A percentile compares a stretch with the other conserved stretches of the same genome.
Evolutionary conservation across 2,797 vertebrate species (phyloP).

Genomic region (Gallirallus australis): DNA sequence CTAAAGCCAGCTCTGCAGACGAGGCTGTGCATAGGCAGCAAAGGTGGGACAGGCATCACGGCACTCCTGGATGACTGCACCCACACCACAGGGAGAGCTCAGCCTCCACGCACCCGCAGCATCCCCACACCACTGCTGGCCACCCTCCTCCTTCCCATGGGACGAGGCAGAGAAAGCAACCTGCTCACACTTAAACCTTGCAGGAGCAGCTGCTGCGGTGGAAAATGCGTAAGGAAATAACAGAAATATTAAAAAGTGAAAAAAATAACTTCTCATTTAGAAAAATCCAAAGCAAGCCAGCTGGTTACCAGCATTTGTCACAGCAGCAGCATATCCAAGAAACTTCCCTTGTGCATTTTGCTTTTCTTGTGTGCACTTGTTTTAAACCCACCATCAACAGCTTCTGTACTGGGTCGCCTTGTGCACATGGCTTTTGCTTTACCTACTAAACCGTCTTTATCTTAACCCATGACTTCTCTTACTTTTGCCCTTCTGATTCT

Average conservation of each 20-base stretch:
- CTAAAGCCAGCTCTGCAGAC: too few relatives aligned
- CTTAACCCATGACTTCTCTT: too few relatives aligned
- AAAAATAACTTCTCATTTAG: not conserved
- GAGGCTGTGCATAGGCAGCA: not conserved
- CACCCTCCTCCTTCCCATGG: not conserved
- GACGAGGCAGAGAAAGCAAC: too few relatives aligned
- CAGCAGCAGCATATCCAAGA: not conserved
- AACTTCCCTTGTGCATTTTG: rapidly evolving
- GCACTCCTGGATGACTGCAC: rapidly evolving
- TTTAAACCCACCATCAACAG: not conserved
- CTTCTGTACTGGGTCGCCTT: too few relatives aligned
- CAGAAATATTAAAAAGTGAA: not conserved
- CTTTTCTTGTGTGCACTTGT: not conserved
- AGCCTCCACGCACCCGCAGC: not conserved
- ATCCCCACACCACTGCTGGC: not conserved
- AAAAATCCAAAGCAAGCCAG: not conserved
- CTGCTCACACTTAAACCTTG: not conserved
- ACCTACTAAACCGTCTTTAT: too few relatives aligned
- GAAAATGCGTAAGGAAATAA: not conserved
- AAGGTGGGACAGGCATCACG: too few relatives aligned
- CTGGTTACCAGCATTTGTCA: not conserved
- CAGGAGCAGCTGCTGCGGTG: not conserved
- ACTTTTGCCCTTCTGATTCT: too few relatives aligned
- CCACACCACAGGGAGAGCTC: not conserved
- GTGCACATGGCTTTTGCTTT: too few relatives aligned